Evolutionary conservation across 2,888 invertebrate genomes (phyloP).

Genomic region (Hypomecis punctinalis): DNA sequence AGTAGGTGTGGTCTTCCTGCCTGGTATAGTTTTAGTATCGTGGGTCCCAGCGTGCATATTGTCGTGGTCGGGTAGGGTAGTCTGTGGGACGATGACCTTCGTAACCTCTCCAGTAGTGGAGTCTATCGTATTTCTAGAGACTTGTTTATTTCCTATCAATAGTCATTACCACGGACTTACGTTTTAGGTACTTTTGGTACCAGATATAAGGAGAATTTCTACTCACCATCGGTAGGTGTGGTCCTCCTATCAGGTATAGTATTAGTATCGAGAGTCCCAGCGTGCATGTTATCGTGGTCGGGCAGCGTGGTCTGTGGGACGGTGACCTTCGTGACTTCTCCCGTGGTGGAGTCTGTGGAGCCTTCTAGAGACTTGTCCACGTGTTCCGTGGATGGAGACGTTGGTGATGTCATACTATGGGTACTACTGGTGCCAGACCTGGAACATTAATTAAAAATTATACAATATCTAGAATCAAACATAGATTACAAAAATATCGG

Average conservation of each 20-base stretch:
- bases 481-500: too few species aligned
- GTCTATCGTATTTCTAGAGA: too few species aligned
- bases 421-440: conserved; percentile 73
- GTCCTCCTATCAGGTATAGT: conserved; percentile 67
- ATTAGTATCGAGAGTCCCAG: conserved; percentile 64
- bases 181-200: too few species aligned
- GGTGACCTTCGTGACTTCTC: conserved; percentile 44
- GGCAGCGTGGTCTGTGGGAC: conserved; percentile 61
- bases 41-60: conserved; percentile 42
- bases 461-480: too few species aligned
- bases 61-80: too few species aligned
- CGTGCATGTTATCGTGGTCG: conserved; percentile 77
- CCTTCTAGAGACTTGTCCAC: conserved; percentile 61
- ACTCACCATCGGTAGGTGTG: conserved; percentile 72
- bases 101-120: too few species aligned
- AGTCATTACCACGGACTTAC: too few species aligned
- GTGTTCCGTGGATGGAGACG: conserved; percentile 65
- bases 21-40: too few species aligned
- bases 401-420: conserved; percentile 74
- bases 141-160: too few species aligned
- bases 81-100: too few species aligned
- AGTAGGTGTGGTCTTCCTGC: too few species aligned
- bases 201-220: not conserved
- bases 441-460: conserved; percentile 40
- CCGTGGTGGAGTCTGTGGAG: conserved; percentile 57